Evolutionary conservation across 2,113 vertebrate genomes (phyloP).

Genomic region (Heterotis niloticus): DNA sequence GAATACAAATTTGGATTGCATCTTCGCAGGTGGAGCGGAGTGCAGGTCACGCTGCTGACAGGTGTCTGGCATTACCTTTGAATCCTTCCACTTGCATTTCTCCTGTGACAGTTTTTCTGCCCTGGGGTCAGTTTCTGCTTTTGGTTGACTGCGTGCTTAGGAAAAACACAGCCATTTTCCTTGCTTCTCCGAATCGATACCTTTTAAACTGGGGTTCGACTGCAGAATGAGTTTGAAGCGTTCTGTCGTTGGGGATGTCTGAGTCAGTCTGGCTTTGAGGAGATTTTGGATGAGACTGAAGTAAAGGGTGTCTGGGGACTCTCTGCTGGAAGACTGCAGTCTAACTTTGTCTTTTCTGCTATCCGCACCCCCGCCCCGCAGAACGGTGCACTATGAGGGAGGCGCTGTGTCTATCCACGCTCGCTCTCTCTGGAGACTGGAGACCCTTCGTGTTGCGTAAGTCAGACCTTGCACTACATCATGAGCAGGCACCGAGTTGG

Average conservation of each 20-base stretch:
- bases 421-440: slow-evolving; percentile 89
- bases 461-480: slow-evolving; percentile 49
- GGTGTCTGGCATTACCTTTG: background rate
- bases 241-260: background rate
- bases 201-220: background rate
- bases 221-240: background rate
- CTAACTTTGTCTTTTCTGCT: background rate
- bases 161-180: background rate
- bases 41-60: background rate
- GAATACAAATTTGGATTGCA: background rate
- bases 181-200: background rate
- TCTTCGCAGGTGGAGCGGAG: background rate
- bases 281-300: background rate
- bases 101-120: background rate
- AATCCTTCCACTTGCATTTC: background rate
- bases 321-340: background rate
- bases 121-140: background rate
- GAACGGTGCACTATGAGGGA: slow-evolving; percentile 91
- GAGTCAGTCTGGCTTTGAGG: background rate
- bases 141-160: background rate
- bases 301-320: background rate
- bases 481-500: no score
- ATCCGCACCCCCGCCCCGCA: slow-evolving; percentile 48
- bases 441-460: slow-evolving; percentile 94
- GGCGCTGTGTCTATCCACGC: slow-evolving; percentile 89